A percentile compares a stretch with the other conserved stretches of the same genome.
These are phyloP conservation scores for Megaceryle maxima DNA, from an alignment of 2,113 vertebrate species.

Conservation along the genomic window DNA sequence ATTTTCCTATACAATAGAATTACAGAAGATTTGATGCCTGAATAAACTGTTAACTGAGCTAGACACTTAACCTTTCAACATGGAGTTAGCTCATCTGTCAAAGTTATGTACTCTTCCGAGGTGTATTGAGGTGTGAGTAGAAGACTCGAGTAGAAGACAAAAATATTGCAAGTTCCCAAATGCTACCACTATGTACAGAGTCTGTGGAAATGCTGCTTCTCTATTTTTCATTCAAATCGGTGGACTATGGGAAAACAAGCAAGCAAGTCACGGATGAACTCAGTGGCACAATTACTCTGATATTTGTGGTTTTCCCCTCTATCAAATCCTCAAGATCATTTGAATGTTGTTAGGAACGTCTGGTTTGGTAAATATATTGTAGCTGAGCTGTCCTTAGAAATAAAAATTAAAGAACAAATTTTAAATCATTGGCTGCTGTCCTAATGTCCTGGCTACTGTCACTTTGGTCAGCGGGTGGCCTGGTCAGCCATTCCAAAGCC, in stretches of 20 bases:
- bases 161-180: neutral
- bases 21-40: neutral
- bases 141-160: neutral
- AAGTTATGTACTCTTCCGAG: neutral
- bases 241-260: neutral
- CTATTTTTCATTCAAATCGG: neutral
- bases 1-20: neutral
- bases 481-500: slow-evolving; percentile 31
- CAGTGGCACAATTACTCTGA: neutral
- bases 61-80: neutral
- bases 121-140: neutral
- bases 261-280: neutral
- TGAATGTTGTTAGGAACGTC: neutral
- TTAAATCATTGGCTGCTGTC: slow-evolving; percentile 2
- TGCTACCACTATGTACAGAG: neutral
- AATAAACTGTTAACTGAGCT: neutral
- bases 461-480: slow-evolving; percentile 54
- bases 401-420: slow-evolving; percentile 30
- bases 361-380: neutral
- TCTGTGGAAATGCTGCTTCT: neutral
- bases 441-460: slow-evolving; percentile 31
- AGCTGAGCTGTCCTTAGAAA: slow-evolving; percentile 10
- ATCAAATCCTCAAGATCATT: neutral
- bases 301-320: neutral
- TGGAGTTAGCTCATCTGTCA: neutral